phyloP scores from a whole-genome alignment of 2,797 vertebrate species.

The Acomys russatus region DNA sequence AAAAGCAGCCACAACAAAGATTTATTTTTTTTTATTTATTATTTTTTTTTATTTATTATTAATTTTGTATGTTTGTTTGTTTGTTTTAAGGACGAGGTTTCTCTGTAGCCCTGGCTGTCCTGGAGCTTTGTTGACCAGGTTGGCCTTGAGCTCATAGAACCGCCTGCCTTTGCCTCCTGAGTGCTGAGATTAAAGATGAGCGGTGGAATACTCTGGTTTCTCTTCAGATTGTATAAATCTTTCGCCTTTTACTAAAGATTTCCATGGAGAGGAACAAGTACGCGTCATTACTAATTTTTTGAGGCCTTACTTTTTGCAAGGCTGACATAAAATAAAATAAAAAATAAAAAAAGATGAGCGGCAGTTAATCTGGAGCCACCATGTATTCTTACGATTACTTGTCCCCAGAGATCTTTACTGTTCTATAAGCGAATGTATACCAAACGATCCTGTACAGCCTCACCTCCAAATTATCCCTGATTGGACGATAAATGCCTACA shows the following conservation, averaged over 20 bases:
- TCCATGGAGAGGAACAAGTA: constrained; percentile 52
- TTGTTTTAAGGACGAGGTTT: background rate
- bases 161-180: background rate
- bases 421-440: too few species aligned
- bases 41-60: too few species aligned
- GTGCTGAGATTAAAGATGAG: background rate
- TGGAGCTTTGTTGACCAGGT: background rate
- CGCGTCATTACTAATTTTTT: constrained; percentile 38
- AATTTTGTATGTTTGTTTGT: background rate
- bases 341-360: too few species aligned
- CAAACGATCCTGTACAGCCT: too few species aligned
- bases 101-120: background rate
- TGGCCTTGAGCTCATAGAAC: background rate
- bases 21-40: background rate
- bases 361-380: too few species aligned
- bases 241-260: constrained; percentile 86
- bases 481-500: too few species aligned
- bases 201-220: constrained; percentile 68
- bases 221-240: constrained; percentile 76
- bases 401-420: too few species aligned
- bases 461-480: too few species aligned
- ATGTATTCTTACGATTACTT: too few species aligned
- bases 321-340: too few species aligned
- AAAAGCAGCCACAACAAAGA: constrained; percentile 4
- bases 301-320: background rate